Evolutionary conservation across 2,797 vertebrate genomes (phyloP).

Genomic region (Loriculus beryllinus): DNA sequence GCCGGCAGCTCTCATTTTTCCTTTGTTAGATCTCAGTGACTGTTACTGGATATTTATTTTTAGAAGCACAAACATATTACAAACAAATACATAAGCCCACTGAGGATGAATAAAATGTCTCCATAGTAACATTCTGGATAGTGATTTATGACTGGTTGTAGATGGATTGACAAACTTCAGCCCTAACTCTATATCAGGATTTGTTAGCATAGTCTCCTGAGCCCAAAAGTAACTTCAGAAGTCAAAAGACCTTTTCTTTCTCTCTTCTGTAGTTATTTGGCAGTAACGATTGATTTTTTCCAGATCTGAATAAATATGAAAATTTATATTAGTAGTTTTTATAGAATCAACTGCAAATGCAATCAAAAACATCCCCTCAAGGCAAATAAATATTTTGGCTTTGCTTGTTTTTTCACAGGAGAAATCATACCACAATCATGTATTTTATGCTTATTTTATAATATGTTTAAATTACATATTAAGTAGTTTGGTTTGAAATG

Average conservation of each 20-base stretch:
- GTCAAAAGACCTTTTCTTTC: neutral
- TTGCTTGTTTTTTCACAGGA: neutral
- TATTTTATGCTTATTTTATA: neutral
- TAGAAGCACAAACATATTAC: constrained; percentile 50
- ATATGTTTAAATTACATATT: neutral
- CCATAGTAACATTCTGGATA: neutral
- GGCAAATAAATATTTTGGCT: neutral
- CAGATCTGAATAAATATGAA: neutral
- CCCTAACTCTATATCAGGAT: neutral
- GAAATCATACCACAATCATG: neutral
- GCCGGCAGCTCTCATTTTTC: constrained; percentile 50
- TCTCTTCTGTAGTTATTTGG: neutral
- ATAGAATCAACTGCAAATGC: constrained; percentile 50
- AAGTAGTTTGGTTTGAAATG: neutral
- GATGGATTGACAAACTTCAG: neutral
- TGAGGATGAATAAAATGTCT: constrained; percentile 44
- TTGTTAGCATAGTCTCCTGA: neutral
- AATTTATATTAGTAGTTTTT: constrained; percentile 52
- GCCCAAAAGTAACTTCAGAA: constrained; percentile 13
- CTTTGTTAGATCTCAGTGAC: constrained; percentile 39
- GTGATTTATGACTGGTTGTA: neutral
- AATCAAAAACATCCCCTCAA: neutral
- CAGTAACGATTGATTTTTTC: constrained; percentile 3
- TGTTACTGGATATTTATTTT: constrained; percentile 55
- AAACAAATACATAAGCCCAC: constrained; percentile 39